Conservation (phyloP, 1,140 invertebrate genomes). For the Agrilus planipennis region DNA sequence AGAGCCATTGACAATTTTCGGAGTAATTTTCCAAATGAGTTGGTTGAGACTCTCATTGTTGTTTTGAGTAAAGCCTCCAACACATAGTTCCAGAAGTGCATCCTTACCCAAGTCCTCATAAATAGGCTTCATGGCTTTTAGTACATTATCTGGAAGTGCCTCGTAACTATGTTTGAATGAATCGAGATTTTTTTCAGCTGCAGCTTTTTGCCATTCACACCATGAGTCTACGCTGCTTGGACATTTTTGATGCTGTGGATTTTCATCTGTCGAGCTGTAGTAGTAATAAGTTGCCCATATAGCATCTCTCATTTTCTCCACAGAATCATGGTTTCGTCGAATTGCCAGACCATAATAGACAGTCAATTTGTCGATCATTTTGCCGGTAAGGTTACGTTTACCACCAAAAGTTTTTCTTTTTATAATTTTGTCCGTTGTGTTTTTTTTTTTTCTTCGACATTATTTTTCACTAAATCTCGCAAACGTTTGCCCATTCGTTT, state of each 20-base stretch:
- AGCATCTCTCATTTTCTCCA: constrained; percentile 26
- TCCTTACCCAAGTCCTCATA: background rate
- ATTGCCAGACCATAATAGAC: constrained; percentile 27
- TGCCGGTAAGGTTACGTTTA: background rate
- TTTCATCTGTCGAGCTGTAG: constrained; percentile 23
- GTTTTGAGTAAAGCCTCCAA: too few species aligned
- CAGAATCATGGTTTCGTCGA: constrained; percentile 19
- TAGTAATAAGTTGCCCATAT: constrained; percentile 28
- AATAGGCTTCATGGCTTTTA: background rate
- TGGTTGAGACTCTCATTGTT: constrained; percentile 13
- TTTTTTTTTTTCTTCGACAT: too few species aligned
- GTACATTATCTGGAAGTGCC: background rate
- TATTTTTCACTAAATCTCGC: constrained; percentile 10
- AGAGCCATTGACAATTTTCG: constrained; percentile 14
- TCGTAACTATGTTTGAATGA: background rate
- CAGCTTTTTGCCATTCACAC: constrained; percentile 18
- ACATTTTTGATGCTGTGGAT: constrained; percentile 21
- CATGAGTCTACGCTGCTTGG: constrained; percentile 18
- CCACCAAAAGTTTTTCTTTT: too few species aligned
- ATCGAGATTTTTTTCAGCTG: constrained; percentile 1
- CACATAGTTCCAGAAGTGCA: background rate
- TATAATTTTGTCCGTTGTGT: too few species aligned
- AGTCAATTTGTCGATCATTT: constrained; percentile 19
- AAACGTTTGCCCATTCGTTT: constrained; percentile 20
- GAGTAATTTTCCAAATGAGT: constrained; percentile 13